Conservation (phyloP, 2,797 vertebrate species). For the Limosa lapponica region DNA sequence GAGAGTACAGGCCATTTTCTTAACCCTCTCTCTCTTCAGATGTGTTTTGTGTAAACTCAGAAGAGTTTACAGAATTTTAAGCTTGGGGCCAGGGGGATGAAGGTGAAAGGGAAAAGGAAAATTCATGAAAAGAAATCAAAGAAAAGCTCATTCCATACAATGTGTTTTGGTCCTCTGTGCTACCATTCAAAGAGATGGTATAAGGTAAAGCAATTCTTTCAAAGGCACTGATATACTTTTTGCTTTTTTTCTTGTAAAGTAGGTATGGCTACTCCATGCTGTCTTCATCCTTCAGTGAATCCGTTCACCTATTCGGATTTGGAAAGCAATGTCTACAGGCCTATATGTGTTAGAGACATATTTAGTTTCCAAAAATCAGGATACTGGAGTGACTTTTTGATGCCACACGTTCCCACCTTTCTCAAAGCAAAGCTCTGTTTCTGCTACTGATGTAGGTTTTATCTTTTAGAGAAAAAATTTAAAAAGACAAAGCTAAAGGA, state of each 20-base stretch:
- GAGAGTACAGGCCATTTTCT: background rate
- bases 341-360: background rate
- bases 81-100: fast-evolving
- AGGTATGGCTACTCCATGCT: background rate
- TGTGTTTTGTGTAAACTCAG: background rate
- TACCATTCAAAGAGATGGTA: background rate
- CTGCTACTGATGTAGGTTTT: background rate
- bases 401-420: background rate
- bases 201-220: background rate
- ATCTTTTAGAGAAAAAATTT: too few species aligned
- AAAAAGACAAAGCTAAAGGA: background rate
- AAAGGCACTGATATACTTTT: background rate
- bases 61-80: background rate
- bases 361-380: background rate
- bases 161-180: background rate
- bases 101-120: background rate
- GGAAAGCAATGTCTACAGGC: background rate
- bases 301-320: background rate
- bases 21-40: background rate
- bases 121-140: background rate
- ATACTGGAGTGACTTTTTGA: background rate
- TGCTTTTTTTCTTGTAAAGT: background rate
- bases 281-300: background rate
- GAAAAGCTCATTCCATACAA: fast-evolving
- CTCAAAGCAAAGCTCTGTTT: background rate